Evolutionary conservation across 2,113 vertebrate genomes (phyloP).

Genomic region (Acrocephalus kingi): DNA sequence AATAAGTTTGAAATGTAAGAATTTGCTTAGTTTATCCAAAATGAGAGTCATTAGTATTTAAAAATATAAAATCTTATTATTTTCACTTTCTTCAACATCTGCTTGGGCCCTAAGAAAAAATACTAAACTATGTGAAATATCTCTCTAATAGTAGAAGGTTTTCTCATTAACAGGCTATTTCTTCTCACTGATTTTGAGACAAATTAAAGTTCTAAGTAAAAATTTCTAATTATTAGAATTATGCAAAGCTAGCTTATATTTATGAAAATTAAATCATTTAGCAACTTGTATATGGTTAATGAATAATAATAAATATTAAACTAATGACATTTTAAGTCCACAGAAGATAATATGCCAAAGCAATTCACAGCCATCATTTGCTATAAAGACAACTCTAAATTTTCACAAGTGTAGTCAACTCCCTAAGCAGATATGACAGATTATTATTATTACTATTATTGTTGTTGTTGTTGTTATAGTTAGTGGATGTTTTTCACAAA

Average conservation of each 20-base stretch:
- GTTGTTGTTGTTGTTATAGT: neutral
- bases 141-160: neutral
- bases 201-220: slow-evolving; percentile 9
- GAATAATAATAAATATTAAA: slow-evolving; percentile 49
- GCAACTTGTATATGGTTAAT: slow-evolving; percentile 39
- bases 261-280: slow-evolving; percentile 57
- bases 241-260: slow-evolving; percentile 25
- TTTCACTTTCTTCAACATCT: neutral
- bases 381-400: neutral
- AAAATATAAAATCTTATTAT: neutral
- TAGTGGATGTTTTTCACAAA: neutral
- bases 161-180: slow-evolving; percentile 7
- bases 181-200: neutral
- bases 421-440: neutral
- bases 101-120: neutral
- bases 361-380: slow-evolving; percentile 7
- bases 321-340: slow-evolving; percentile 36
- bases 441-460: neutral
- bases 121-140: neutral
- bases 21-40: neutral
- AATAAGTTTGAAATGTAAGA: neutral
- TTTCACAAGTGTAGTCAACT: neutral
- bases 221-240: slow-evolving; percentile 26
- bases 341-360: slow-evolving; percentile 16
- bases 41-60: neutral